A percentile compares a stretch with the other conserved stretches of the same genome.
Conservation (phyloP, 2,797 vertebrate species). For the Sebastes oblongus region DNA sequence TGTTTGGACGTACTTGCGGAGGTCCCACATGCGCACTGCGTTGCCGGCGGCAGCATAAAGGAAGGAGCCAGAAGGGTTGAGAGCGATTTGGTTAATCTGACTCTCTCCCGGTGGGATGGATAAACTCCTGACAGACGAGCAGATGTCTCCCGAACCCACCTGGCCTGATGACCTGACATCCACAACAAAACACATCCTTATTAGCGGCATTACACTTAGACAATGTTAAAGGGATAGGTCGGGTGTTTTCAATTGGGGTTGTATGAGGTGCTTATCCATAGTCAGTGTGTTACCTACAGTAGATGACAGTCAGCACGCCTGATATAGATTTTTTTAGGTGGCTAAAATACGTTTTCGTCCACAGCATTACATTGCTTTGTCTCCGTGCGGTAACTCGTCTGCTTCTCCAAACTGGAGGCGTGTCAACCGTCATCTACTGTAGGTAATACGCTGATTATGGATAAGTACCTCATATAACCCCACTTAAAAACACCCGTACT, state of each 20-base stretch:
- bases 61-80: conserved; percentile 91
- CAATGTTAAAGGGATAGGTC: background rate
- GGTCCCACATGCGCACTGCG: conserved; percentile 97
- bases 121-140: conserved; percentile 84
- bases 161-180: conserved; percentile 92
- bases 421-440: too few relatives aligned
- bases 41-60: conserved; percentile 95
- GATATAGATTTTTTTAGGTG: too few relatives aligned
- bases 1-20: conserved; percentile 87
- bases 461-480: too few relatives aligned
- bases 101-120: conserved; percentile 94
- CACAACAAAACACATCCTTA: background rate
- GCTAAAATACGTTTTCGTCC: accelerated
- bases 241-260: too few relatives aligned
- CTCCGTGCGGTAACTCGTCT: too few relatives aligned
- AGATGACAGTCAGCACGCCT: too few relatives aligned
- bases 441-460: too few relatives aligned
- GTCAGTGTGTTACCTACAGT: too few relatives aligned
- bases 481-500: accelerated
- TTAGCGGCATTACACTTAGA: background rate
- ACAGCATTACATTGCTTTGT: accelerated
- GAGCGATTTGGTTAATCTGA: conserved; percentile 94
- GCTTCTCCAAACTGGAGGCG: too few relatives aligned
- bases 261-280: too few relatives aligned
- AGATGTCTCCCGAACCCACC: conserved; percentile 88